Evolutionary conservation across 2,113 vertebrate species (phyloP), one percentile per base, ranked within the genome.

Genomic region (Natator depressus): DNA sequence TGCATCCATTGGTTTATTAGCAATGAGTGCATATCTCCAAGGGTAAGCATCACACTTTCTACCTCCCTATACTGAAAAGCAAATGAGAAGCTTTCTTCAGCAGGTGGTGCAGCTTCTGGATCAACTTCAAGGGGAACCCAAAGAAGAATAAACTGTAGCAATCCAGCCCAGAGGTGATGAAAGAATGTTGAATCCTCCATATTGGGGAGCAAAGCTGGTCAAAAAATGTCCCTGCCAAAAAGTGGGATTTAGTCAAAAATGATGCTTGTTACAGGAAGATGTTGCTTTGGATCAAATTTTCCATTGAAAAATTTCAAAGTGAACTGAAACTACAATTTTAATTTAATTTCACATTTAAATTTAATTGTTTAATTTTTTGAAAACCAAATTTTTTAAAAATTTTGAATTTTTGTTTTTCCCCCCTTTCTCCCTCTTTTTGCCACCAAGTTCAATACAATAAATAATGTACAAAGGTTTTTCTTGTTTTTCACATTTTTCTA

Each of bases 71-170:
- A 8, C 27, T 35, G 42, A 65, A 24, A 6, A 9, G 16, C 7
- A 90, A 85, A 84, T 31, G 59, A 31, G 29, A 62, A 7, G 47
- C 35, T 72, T 72, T 38, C 31, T 69, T 69, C 17, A 69, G 62
- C 17, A 75, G 38, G 59, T 54, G 93, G 6, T 53, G 38, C 57
- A 94, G 46, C 76, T 88, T 95, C 87, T 90, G 93, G 85, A 87
- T 59, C 59, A 90, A 12, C 20, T 85, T 27, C 0, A 1, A 93
- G 82, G 57, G 57, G 82, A 62, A 27, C 19, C 17, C 38, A 88
- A 86, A 91, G 84, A 87, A 90, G 35, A 84, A 51, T 12, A 86
- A 89, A 80, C 59, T 85, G 19, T 76, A 87, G 54, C 31, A 69
- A 20, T 69, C 65, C 6, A 17, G n/a, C 35, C 31, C 16, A 69